Evolutionary conservation across 2,797 vertebrate species (phyloP), one percentile per base, ranked within the genome.

Genomic region (Peromyscus melanophrys): DNA sequence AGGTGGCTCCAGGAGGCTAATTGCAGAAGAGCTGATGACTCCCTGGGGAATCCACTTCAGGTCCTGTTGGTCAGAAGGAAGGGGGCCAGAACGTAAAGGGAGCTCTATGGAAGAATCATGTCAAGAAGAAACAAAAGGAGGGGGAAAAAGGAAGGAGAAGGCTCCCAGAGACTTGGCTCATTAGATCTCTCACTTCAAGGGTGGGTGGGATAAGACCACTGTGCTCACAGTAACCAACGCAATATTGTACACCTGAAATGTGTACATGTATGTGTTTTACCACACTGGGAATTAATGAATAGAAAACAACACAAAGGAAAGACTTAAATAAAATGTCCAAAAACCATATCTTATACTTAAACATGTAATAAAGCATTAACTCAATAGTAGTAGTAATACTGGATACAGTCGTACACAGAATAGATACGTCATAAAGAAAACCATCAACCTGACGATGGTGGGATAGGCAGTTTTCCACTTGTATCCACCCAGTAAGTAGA

Each of bases 1-100:
- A 93, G 85, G 80, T 75, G 67, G 81, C 93, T 98, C 95, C 80
- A 90, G 76, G 83, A 90, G 92, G 96, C 95, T 97, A 96, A 98
- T 97, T 97, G 96, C 89, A 92, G 87, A 96, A 69, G 73, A 95
- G 95, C 1, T 96, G 96, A 93, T 85, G 73, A 96, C 59, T 96
- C 97, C 93, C 52, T 19, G 75, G 95, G 94, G 98, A 98, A 85
- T 82, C 27, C 49, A 81, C 63, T 76, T 25, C 21, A 89, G 71
- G 92, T 71, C 55, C 37, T 93, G 46, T 34, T 97, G 95, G 97
- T 95, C 98, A 97, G 94, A 96, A 92, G 89, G 86, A 86, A 82
- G 94, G 61, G 1, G 29, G 94, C 83, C 96, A 96, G 90, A 93
- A 90, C 71, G 69, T 40, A 81, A 67, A 95, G 57, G 67, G 85